Evolutionary conservation across 2,888 invertebrate species (phyloP), one percentile per base, ranked within the genome.

Genomic region (Dicranocentrus wangi): DNA sequence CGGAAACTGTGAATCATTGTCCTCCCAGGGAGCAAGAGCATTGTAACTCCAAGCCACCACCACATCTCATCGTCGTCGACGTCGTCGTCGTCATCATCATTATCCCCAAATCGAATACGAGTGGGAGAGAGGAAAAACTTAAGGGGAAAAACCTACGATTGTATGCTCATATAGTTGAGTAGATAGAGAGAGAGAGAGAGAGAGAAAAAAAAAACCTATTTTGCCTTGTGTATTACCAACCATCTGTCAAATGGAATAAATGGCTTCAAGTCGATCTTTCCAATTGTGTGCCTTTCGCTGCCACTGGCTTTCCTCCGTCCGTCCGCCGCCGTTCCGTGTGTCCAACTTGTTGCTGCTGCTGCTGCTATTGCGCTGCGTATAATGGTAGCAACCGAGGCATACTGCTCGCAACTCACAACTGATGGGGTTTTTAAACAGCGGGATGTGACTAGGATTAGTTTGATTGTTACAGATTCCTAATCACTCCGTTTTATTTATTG

Each of bases 1-100:
- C 80, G 80, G 80, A 80, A 80, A 73, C 69, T 73, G 55, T 80
- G 80, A 80, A 80, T 80, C 80, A 80, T 80, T 73, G 80, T 80
- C 69, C 80, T 80, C 80, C 68, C 58, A 69, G 55, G 70, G 69
- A 69, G 69, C 28, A 25, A 61, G 63, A 51, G 63, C 47, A 47
- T 13, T 7, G 8, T n/a, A 23, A 65, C 21, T 65, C 65, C 3
- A 7, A 32, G 32, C 32, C 32, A 32, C 32, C n/a, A n/a, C n/a
- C n/a, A n/a, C n/a, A n/a, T n/a, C n/a, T n/a, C n/a, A n/a, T n/a
- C n/a, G n/a, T n/a, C n/a, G n/a, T n/a, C n/a, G n/a, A 43, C 13
- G 10, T 53, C 53, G 21, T 51, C 51, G 21, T 55, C 23, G 21
- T 55, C 23, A 55, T 13, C 55, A 19, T 60, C 60, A 72, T 61